A percentile compares a stretch with the other conserved stretches of the same genome.
Evolutionary conservation across 1,140 invertebrate species (phyloP).

Genomic region (Piezodorus guildinii): DNA sequence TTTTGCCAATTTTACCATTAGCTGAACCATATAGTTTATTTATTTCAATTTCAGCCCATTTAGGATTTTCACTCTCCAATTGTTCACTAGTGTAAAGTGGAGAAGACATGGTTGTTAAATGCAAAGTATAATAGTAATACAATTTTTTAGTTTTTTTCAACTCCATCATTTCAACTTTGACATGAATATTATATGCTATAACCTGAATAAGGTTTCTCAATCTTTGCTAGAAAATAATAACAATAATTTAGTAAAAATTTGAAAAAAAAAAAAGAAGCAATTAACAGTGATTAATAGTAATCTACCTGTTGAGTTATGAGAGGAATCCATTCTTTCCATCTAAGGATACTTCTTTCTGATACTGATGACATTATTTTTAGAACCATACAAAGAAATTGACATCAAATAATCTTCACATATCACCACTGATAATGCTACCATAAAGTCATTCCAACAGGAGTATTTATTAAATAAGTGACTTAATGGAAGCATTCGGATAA

Average conservation of each 20-base stretch:
- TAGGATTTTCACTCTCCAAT: slow-evolving; percentile 54
- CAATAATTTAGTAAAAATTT: neutral
- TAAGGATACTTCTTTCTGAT: slow-evolving; percentile 26
- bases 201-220: slow-evolving; percentile 60
- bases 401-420: no score
- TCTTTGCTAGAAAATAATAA: slow-evolving; percentile 39
- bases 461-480: neutral
- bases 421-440: no score
- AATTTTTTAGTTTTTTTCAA: slow-evolving; percentile 30
- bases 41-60: slow-evolving; percentile 57
- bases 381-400: no score
- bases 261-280: neutral
- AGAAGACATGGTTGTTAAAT: slow-evolving; percentile 63
- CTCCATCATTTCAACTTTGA: slow-evolving; percentile 32
- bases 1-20: slow-evolving; percentile 32
- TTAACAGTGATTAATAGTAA: slow-evolving; percentile 13
- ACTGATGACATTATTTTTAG: slow-evolving; percentile 24
- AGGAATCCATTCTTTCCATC: slow-evolving; percentile 32
- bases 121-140: slow-evolving; percentile 65
- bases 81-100: slow-evolving; percentile 80
- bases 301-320: slow-evolving; percentile 31
- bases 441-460: no score
- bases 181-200: slow-evolving; percentile 45
- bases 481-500: neutral
- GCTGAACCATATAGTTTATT: slow-evolving; percentile 29